Evolutionary conservation across 2,797 vertebrate genomes (phyloP).

Genomic region (Taeniopygia guttata): DNA sequence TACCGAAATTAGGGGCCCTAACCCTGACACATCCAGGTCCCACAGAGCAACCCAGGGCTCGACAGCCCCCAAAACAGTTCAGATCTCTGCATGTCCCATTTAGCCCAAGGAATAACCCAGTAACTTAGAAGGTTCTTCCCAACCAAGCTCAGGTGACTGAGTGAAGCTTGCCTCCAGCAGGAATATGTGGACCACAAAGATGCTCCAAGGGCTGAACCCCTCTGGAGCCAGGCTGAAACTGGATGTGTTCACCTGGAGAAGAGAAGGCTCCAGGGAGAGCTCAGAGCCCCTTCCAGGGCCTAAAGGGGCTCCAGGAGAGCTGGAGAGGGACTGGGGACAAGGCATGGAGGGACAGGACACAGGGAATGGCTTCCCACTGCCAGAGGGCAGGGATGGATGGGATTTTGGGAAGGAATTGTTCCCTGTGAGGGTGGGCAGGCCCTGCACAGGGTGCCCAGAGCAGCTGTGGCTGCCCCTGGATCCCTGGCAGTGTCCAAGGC

Average conservation of each 20-base stretch:
- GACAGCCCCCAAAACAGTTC: not conserved
- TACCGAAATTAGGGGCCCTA: no score
- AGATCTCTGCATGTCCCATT: not conserved
- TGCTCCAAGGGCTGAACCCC: not conserved
- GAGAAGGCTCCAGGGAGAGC: not conserved
- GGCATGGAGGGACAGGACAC: not conserved
- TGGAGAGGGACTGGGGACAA: not conserved
- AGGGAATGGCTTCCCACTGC: not conserved
- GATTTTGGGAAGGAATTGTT: fast-evolving
- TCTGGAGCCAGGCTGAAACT: not conserved
- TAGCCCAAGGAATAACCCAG: no score
- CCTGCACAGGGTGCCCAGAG: not conserved
- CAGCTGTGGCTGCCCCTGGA: no score
- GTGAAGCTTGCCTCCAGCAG: not conserved
- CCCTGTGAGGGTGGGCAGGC: fast-evolving
- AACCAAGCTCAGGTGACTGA: not conserved
- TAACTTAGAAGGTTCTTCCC: not conserved
- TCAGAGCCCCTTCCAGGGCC: fast-evolving
- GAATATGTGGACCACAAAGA: not conserved
- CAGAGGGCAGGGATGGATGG: fast-evolving
- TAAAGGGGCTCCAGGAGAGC: not conserved
- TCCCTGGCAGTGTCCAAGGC: not conserved
- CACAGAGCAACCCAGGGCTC: no score
- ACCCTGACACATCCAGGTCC: no score
- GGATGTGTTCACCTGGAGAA: not conserved